Evolutionary conservation across 2,113 vertebrate genomes (phyloP).

Genomic region (Solea senegalensis): DNA sequence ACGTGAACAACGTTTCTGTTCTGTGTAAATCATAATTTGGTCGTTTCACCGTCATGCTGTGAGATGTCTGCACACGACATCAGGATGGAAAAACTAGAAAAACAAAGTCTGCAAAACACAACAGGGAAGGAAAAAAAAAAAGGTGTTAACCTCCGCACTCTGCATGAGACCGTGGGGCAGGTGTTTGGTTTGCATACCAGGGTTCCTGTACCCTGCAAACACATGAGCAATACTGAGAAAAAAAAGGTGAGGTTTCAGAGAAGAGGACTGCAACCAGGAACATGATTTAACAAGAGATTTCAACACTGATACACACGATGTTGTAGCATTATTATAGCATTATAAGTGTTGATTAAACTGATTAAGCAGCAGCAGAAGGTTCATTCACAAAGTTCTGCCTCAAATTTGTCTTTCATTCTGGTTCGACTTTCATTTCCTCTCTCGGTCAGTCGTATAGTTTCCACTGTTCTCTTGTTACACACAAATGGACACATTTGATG

Average conservation of each 20-base stretch:
- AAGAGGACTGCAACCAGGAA: background rate
- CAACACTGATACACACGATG: slow-evolving; percentile 6
- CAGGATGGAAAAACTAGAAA: slow-evolving; percentile 1
- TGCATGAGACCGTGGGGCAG: slow-evolving; percentile 16
- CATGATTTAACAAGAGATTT: slow-evolving; percentile 34
- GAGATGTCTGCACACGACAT: background rate
- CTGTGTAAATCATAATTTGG: no score
- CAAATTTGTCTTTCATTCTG: no score
- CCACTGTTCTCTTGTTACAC: no score
- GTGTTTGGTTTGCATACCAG: slow-evolving; percentile 32
- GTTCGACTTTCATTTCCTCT: no score
- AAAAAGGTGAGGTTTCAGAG: slow-evolving; percentile 35
- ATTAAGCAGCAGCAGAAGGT: background rate
- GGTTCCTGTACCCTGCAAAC: background rate
- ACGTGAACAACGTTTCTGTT: no score
- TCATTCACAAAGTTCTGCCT: background rate
- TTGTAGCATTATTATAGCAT: slow-evolving; percentile 8
- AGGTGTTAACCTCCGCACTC: background rate
- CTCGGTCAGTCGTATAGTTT: no score
- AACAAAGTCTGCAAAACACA: background rate
- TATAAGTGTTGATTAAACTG: no score
- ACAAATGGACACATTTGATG: no score
- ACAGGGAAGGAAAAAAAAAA: slow-evolving; percentile 16
- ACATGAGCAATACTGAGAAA: background rate
- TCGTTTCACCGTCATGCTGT: background rate